phyloP scores from a whole-genome alignment of 2,888 invertebrate species.

The Dryobota labecula region DNA sequence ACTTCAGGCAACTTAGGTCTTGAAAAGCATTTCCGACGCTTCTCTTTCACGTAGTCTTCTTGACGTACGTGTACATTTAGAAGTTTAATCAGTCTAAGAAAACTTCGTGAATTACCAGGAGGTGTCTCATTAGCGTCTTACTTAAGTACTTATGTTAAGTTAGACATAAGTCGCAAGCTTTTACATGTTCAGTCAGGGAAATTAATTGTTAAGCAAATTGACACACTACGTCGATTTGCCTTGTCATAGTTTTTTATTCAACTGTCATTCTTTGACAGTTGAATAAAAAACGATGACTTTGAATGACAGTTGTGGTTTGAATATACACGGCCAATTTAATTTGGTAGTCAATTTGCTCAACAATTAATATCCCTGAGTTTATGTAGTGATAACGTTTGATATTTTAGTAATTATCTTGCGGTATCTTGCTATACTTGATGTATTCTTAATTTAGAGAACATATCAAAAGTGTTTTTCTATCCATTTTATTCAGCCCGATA shows the following conservation, averaged over 20 bases:
- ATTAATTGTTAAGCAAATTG: not conserved
- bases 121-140: constrained; percentile 4
- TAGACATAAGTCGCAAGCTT: not conserved
- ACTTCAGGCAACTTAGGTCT: not conserved
- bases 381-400: not conserved
- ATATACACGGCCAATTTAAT: not conserved
- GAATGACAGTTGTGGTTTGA: not conserved
- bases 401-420: not conserved
- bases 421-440: not conserved
- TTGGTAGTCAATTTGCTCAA: not conserved
- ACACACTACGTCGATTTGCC: not conserved
- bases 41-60: not conserved
- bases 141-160: constrained; percentile 6
- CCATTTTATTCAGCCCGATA: not conserved
- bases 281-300: too few species aligned
- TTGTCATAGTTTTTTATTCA: not conserved
- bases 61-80: not conserved
- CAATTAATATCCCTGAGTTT: too few species aligned
- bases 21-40: not conserved
- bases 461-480: not conserved
- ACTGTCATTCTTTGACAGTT: too few species aligned
- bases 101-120: constrained; percentile 8
- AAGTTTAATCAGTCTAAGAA: constrained; percentile 28
- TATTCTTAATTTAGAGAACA: not conserved
- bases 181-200: not conserved